These are phyloP conservation scores for Mycteria americana DNA, from an alignment of 2,797 vertebrate genomes.

Conservation along the genomic window DNA sequence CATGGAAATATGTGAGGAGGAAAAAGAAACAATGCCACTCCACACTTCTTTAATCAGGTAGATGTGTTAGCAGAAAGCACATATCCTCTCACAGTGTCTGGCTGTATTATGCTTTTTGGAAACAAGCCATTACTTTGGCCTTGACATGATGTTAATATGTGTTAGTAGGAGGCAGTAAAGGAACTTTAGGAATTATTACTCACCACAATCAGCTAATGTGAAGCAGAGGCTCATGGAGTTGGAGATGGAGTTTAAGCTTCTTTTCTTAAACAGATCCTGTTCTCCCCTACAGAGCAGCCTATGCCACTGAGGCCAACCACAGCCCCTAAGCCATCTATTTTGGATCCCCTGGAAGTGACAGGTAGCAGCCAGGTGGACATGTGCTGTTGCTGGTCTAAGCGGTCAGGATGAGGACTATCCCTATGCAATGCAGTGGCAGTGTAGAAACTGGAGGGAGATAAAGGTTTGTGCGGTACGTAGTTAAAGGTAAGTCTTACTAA, in stretches of 20 bases:
- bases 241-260: neutral
- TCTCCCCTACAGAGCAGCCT: neutral
- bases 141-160: neutral
- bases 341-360: neutral
- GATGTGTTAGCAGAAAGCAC: constrained; percentile 18
- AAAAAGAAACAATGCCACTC: constrained; percentile 28
- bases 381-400: neutral
- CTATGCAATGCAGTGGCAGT: neutral
- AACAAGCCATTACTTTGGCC: constrained; percentile 18
- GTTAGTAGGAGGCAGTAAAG: neutral
- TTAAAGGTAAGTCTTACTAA: neutral
- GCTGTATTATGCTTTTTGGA: neutral
- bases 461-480: neutral
- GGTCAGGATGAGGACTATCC: too few relatives aligned
- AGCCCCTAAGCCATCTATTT: neutral
- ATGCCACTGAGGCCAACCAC: too few relatives aligned
- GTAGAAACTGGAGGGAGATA: neutral
- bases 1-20: constrained; percentile 25
- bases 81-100: neutral
- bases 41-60: constrained; percentile 39
- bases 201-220: neutral
- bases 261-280: neutral
- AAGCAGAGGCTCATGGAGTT: neutral
- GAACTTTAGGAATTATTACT: neutral
- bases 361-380: neutral